Conservation (phyloP, 1,140 invertebrate species). For the Spodoptera frugiperda region DNA sequence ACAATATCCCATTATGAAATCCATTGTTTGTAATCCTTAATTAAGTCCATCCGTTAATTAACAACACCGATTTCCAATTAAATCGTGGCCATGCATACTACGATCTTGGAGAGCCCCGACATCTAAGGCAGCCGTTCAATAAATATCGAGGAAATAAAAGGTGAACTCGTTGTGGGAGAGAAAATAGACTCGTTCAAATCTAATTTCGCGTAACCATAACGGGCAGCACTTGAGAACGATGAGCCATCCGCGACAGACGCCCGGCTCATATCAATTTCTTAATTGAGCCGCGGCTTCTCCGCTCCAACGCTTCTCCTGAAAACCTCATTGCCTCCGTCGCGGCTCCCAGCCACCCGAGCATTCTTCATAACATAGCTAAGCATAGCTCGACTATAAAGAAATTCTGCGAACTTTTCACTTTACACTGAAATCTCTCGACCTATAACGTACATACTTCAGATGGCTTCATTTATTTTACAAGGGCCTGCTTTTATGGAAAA, state of each 20-base stretch:
- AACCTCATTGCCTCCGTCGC: conserved; percentile 52
- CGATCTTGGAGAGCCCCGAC: background rate
- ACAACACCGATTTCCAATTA: conserved; percentile 2
- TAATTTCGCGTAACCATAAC: conserved; percentile 86
- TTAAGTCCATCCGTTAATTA: background rate
- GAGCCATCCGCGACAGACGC: conserved; percentile 82
- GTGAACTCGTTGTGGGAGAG: conserved; percentile 65
- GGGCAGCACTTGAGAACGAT: conserved; percentile 78
- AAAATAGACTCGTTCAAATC: conserved; percentile 86
- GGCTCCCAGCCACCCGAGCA: conserved; percentile 37
- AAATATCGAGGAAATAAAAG: conserved; percentile 71
- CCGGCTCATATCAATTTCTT: conserved; percentile 82
- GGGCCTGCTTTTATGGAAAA: background rate
- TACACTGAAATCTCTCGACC: conserved; percentile 8
- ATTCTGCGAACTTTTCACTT: conserved; percentile 41
- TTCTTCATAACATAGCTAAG: conserved; percentile 51
- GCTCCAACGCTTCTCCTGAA: conserved; percentile 62
- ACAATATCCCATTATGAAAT: too few species aligned
- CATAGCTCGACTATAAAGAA: conserved; percentile 36
- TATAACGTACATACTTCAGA: conserved; percentile 7
- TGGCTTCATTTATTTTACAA: background rate
- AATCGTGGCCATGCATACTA: background rate
- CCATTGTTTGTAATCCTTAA: background rate
- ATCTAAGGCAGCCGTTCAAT: conserved; percentile 51
- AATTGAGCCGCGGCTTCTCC: conserved; percentile 76